Evolutionary conservation across 2,888 invertebrate species (phyloP), one percentile per base, ranked within the genome.

Genomic region (Lasioglossum vierecki): DNA sequence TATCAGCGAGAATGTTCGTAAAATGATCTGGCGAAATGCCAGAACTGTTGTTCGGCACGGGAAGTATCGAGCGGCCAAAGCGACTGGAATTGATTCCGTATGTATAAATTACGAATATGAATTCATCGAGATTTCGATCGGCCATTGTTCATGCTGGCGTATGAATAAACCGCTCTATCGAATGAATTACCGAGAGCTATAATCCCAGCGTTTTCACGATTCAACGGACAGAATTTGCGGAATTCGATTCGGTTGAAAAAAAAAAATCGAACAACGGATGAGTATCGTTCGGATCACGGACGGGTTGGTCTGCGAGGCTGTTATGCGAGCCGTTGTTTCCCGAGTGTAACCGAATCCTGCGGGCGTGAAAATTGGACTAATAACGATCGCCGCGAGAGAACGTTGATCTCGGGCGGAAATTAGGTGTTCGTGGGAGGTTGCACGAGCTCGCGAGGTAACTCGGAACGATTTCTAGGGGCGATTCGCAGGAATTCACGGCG

Each of bases 401-500:
- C 63, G 63, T 66, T 66, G 35, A 66, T 66, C 66, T 35, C 35
- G n/a, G 35, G 22, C 66, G 66, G 66, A 66, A 66, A 66, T 66
- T 66, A 66, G 15, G 66, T 66, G 66, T 35, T 18, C 66, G 35
- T 22, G 35, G 66, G 63, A 35, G 30, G 63, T 63, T 63, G 63
- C 63, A 30, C 30, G 60, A 60, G 60, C n/a, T 4, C 26, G 4
- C 0, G 60, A 26, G n/a, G 57, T 26, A 60, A 60, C 60, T 49
- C 11, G 9, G 60, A 60, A 60, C 26, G 60, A 60, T 60, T 60
- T 26, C 60, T 26, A 26, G 13, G 3, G 6, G 60, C 66, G 66
- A 66, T 66, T 66, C 66, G 66, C 66, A 63, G 63, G 63, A 63
- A 63, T 63, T 63, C 63, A 22, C 66, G 66, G 66, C 66, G 30